These are phyloP conservation scores for Calameuta filiformis DNA, from an alignment of 2,888 invertebrate species.

Conservation along the genomic window DNA sequence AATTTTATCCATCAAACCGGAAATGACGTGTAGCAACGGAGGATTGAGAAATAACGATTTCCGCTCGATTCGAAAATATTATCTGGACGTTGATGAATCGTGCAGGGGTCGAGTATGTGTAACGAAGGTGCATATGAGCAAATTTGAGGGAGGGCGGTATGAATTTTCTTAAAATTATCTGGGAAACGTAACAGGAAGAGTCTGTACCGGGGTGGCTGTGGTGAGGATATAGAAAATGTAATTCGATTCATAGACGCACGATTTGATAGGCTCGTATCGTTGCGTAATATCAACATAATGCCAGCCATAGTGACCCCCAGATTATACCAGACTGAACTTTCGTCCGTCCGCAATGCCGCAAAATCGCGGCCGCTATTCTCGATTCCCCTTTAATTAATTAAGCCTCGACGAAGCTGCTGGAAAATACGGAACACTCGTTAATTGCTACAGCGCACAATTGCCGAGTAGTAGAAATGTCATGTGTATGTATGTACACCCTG, in stretches of 20 bases:
- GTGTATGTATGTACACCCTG: not conserved
- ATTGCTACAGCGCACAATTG: slow-evolving; percentile 35
- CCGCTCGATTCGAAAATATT: not conserved
- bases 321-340: not conserved
- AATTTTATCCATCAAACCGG: not conserved
- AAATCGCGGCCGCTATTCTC: too few relatives aligned
- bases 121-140: not conserved
- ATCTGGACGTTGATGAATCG: not conserved
- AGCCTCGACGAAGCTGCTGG: slow-evolving; percentile 34
- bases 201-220: not conserved
- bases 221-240: not conserved
- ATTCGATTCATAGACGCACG: too few relatives aligned
- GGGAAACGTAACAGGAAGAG: not conserved
- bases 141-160: not conserved
- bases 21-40: not conserved
- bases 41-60: not conserved
- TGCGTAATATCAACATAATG: not conserved
- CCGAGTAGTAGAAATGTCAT: slow-evolving; percentile 8
- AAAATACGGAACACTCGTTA: slow-evolving; percentile 35
- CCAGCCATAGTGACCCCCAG: not conserved
- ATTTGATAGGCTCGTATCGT: not conserved
- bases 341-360: not conserved
- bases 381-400: slow-evolving; percentile 33
- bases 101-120: not conserved
- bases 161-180: not conserved